These are phyloP conservation scores for Adelosebastes latens DNA, from an alignment of 2,797 vertebrate genomes.

Conservation along the genomic window DNA sequence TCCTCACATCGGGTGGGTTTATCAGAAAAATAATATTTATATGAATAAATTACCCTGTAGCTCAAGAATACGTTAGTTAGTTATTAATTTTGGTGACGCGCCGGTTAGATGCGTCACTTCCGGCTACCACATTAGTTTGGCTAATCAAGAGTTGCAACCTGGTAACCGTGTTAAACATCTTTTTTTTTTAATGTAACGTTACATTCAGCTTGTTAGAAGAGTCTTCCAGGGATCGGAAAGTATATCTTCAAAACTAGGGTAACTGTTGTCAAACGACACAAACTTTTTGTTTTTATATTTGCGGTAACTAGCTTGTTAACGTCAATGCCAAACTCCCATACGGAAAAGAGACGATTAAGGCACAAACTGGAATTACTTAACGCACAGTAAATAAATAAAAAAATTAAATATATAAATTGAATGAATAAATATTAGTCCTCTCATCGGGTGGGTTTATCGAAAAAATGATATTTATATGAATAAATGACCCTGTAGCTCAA, in stretches of 20 bases:
- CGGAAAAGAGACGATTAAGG: background rate
- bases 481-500: too few species aligned
- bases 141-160: background rate
- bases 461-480: too few species aligned
- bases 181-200: too few species aligned
- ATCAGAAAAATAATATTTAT: too few species aligned
- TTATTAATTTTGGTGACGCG: too few species aligned
- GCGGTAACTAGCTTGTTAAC: too few species aligned
- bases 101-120: background rate
- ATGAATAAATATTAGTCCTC: too few species aligned
- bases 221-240: rapidly evolving
- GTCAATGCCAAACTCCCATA: background rate
- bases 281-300: background rate
- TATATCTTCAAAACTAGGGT: background rate
- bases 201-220: background rate
- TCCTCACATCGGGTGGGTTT: background rate
- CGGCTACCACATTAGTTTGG: background rate
- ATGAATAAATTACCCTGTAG: rapidly evolving
- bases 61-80: background rate
- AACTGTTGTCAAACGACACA: background rate
- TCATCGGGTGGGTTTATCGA: too few species aligned
- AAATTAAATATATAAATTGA: background rate
- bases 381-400: rapidly evolving
- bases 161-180: background rate
- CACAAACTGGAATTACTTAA: too few species aligned